Percentiles rank a stretch among this genome's conserved stretches.
Evolutionary conservation across 2,113 vertebrate genomes (phyloP).

Genomic region (Callipepla californica): DNA sequence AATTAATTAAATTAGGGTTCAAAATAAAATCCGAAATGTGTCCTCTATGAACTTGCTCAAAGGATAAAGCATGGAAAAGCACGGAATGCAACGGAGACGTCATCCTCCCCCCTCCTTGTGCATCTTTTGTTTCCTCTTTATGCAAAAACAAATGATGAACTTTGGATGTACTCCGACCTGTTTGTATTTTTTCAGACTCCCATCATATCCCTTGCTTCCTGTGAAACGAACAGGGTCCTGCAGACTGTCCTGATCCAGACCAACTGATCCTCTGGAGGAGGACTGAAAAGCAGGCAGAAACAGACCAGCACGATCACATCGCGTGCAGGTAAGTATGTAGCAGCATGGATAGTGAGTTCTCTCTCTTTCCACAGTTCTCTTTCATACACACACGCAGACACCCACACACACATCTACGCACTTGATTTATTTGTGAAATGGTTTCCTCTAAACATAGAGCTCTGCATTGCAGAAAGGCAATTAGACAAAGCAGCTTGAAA

Average conservation of each 20-base stretch:
- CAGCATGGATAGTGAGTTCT: slow-evolving; percentile 25
- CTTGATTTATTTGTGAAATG: slow-evolving; percentile 78
- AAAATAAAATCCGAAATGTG: slow-evolving; percentile 14
- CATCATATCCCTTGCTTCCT: neutral
- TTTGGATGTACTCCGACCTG: neutral
- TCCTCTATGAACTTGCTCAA: neutral
- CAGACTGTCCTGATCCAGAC: slow-evolving; percentile 8
- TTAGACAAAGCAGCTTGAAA: slow-evolving; percentile 83
- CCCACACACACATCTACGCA: slow-evolving; percentile 31
- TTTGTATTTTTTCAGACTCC: neutral
- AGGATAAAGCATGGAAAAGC: neutral
- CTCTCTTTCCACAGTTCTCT: slow-evolving; percentile 14
- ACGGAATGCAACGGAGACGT: neutral
- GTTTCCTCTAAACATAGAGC: slow-evolving; percentile 75
- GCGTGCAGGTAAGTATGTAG: slow-evolving; percentile 49
- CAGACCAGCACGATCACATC: neutral
- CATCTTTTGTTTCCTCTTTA: neutral
- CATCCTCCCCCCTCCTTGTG: neutral
- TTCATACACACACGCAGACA: neutral
- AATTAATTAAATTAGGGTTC: slow-evolving; percentile 12
- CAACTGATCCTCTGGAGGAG: neutral
- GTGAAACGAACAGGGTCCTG: neutral
- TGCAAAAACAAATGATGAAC: neutral
- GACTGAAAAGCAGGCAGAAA: neutral
- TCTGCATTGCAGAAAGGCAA: slow-evolving; percentile 77